Base-by-base conservation (phyloP, 2,888 invertebrate species). In the Temnothorax unifasciatus region DNA sequence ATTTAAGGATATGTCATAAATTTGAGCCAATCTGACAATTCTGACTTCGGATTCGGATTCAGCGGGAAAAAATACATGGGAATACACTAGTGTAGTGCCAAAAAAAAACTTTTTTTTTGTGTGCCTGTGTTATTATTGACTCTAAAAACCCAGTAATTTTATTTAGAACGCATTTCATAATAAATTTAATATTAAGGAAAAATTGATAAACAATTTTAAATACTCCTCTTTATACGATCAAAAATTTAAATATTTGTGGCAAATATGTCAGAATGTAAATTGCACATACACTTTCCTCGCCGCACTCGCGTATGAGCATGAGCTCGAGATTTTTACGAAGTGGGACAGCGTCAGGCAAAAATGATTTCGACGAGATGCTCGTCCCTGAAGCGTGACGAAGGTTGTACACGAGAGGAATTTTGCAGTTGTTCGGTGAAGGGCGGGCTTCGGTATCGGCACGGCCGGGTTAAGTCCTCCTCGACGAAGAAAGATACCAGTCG, bases 311-410 rank as follows among this genome's bases (percentile, higher is more conserved):
- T 38, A 38, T 0, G 11, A 57, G 25, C 34, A 38, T 0, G 11
- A 57, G 25, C 34, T 29, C 21, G 6, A 38, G 71, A 77, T 77
- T 77, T 68, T 68, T 54, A 77, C 34, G 3, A 81, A 81, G 71
- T 81, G 13, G 79, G 18, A 81, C 79, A 50, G 38, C 61, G 61
- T 50, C 75, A 21, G 38, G 25, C 71, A 81, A 81, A 81, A 81
- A 71, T 81, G 13, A 81, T 71, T 71, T 59, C 79, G 47, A 59
- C 71, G 59, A 68, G 66, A 81, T 85, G 73, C 79, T 74, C 79
- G 84, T 47, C 66, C 85, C 52, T 38, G 25, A 82, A 50, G 50
- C 50, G 11, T 63, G 76, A 77, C 71, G 76, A 85, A 73, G 68
- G 54, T 52, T 47, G 63, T 29, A 63, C 61, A 34, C 52, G 44